These are phyloP conservation scores for Mesorhabditis belari DNA, from an alignment of 2,888 invertebrate species.

Conservation along the genomic window DNA sequence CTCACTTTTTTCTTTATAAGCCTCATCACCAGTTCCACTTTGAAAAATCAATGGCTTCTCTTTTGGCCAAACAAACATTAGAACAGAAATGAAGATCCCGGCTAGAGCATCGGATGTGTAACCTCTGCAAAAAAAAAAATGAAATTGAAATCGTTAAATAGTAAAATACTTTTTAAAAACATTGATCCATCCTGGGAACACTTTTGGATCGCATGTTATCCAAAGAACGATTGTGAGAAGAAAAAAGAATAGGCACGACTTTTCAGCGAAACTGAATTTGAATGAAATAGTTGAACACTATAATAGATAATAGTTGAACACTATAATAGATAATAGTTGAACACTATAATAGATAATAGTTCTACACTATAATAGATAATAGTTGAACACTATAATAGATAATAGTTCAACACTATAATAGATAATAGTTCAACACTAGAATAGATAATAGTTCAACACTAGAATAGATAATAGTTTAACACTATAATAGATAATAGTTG, in stretches of 20 bases:
- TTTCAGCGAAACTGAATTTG: slow-evolving; percentile 30
- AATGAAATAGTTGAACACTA: no score
- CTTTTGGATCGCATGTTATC: slow-evolving; percentile 37
- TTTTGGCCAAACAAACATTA: slow-evolving; percentile 35
- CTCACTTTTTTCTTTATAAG: not conserved
- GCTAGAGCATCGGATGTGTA: slow-evolving; percentile 30
- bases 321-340: no score
- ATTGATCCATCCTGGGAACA: slow-evolving; percentile 33
- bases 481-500: no score
- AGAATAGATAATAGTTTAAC: no score
- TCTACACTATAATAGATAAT: no score
- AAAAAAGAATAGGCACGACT: slow-evolving; percentile 27
- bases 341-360: no score
- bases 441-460: no score
- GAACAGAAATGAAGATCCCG: slow-evolving; percentile 27
- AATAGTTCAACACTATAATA: no score
- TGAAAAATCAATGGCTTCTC: slow-evolving; percentile 19
- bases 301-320: no score
- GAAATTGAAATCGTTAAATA: not conserved
- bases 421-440: no score
- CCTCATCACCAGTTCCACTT: slow-evolving; percentile 10
- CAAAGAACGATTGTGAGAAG: slow-evolving; percentile 27
- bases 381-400: no score
- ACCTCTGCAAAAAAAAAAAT: slow-evolving; percentile 6
- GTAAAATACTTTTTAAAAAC: slow-evolving; percentile 18